Evolutionary conservation across 2,888 invertebrate species (phyloP), one percentile per base, ranked within the genome.

Genomic region (Magallana nippona): DNA sequence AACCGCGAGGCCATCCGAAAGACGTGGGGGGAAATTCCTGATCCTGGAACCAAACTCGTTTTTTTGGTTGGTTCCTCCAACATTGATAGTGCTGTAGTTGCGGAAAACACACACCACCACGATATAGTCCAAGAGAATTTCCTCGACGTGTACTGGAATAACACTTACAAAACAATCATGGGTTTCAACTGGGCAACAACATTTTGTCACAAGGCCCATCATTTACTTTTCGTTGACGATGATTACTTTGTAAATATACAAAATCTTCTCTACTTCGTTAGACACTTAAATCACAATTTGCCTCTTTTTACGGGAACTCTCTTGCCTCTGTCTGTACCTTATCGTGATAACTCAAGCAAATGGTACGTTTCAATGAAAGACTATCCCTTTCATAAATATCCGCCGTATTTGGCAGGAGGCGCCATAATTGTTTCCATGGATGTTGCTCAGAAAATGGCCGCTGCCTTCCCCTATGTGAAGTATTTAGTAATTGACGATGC

Each of bases 351-450:
- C 3, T 81, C 55, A 5, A 87, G 88, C 19, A 90, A 90, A 79
- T 89, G 89, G 88, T 90, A 85, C 32, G 88, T 91, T 2, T 78
- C 88, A 11, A 15, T 71, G 22, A 78, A 84, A 3, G 89, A 89
- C 10, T 91, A 89, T 84, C 90, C 90, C 0, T 87, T 86, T 77
- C 80, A 83, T 10, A 84, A 85, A 44, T 92, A 89, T 81, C 91
- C 92, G 1, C 82, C 87, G 27, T 91, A 91, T 85, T 91, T 91
- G 79, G 88, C 89, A 71, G 92, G 91, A 11, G 84, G 80, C 81
- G 87, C 57, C 85, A 82, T 85, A 71, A 55, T 87, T 32, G 79
- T 85, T 10, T 86, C 87, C 10, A 78, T 84, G 22, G 71, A 81
- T 32, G 80, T 82, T 8, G 79, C 62, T 10, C 44, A 57, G 55